A percentile compares a stretch with the other conserved stretches of the same genome.
These are phyloP conservation scores for Scrobipalpa costella DNA, from an alignment of 2,888 invertebrate species.

Conservation along the genomic window DNA sequence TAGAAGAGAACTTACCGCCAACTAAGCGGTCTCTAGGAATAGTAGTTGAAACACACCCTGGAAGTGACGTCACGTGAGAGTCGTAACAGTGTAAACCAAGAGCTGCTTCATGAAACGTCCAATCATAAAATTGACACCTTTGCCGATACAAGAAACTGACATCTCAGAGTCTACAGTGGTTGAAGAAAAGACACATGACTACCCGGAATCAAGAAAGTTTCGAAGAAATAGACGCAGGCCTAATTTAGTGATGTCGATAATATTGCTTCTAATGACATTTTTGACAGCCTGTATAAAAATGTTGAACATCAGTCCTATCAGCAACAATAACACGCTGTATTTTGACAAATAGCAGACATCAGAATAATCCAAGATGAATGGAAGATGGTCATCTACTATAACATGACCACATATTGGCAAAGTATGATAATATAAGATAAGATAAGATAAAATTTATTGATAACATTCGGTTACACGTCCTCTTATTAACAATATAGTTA, in stretches of 20 bases:
- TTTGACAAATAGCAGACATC: constrained; percentile 27
- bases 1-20: constrained; percentile 32
- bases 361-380: constrained; percentile 29
- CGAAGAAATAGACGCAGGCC: neutral
- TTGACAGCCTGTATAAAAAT: neutral
- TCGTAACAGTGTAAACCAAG: neutral
- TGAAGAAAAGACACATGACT: constrained; percentile 25
- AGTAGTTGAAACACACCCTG: neutral
- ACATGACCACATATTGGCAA: constrained; percentile 29
- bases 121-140: neutral
- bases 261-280: neutral
- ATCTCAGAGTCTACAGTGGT: constrained; percentile 28
- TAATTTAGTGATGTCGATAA: constrained; percentile 13
- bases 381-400: too few relatives aligned
- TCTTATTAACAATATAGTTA: too few relatives aligned
- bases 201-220: neutral
- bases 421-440: too few relatives aligned
- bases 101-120: neutral
- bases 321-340: constrained; percentile 14
- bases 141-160: neutral
- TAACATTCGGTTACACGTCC: too few relatives aligned
- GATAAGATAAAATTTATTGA: too few relatives aligned
- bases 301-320: too few relatives aligned
- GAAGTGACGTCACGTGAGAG: constrained; percentile 1
- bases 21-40: constrained; percentile 30